phyloP scores from a whole-genome alignment of 2,888 invertebrate genomes.

The Lithophane semibrunnea region DNA sequence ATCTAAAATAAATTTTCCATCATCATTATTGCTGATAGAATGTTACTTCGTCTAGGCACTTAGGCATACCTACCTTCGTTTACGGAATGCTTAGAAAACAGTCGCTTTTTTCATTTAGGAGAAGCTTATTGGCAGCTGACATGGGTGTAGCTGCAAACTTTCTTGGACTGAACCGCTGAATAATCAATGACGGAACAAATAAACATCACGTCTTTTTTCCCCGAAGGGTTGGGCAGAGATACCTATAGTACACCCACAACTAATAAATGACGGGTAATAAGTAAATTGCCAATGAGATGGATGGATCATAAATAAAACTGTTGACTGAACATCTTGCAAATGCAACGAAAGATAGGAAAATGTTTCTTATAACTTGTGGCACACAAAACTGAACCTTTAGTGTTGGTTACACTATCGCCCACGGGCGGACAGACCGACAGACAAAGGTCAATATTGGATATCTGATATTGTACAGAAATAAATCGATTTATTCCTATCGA shows the following conservation, averaged over 20 bases:
- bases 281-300: not conserved
- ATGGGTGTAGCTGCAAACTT: not conserved
- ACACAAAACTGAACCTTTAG: slow-evolving; percentile 47
- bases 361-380: slow-evolving; percentile 42
- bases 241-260: too few species aligned
- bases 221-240: too few species aligned
- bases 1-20: not conserved
- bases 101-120: not conserved
- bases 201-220: too few species aligned
- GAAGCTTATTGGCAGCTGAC: not conserved
- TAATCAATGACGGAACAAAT: not conserved
- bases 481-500: slow-evolving; percentile 46
- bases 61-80: not conserved
- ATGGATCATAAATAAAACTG: not conserved
- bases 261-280: not conserved
- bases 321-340: not conserved
- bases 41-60: not conserved
- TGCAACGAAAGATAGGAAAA: not conserved
- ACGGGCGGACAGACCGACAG: slow-evolving; percentile 49
- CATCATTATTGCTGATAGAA: not conserved
- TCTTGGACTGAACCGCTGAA: not conserved
- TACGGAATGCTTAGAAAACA: not conserved
- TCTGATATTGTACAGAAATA: slow-evolving; percentile 63
- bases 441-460: slow-evolving; percentile 65
- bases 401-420: slow-evolving; percentile 53